These are phyloP conservation scores for Apodemia zela DNA, from an alignment of 2,888 invertebrate species.

Conservation along the genomic window DNA sequence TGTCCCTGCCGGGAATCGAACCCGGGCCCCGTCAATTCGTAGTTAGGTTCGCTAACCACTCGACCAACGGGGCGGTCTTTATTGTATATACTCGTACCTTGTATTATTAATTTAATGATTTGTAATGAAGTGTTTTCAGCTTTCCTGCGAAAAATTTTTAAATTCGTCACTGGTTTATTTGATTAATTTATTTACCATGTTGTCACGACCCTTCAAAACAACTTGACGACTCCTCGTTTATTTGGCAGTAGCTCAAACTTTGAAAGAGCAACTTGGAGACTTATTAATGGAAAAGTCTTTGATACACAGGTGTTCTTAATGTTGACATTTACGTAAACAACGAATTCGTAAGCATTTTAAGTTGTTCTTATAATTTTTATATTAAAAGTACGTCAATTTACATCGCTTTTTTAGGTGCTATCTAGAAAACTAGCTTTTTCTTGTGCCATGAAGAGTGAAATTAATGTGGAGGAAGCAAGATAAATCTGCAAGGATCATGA, in stretches of 20 bases:
- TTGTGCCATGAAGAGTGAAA: too few relatives aligned
- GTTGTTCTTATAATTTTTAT: not conserved
- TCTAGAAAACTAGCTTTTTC: too few relatives aligned
- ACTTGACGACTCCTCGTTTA: slow-evolving; percentile 23
- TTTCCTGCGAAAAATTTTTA: not conserved
- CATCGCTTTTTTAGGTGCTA: not conserved
- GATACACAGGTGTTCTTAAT: slow-evolving; percentile 5
- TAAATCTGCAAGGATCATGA: too few relatives aligned
- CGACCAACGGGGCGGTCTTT: too few relatives aligned
- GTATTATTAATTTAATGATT: too few relatives aligned
- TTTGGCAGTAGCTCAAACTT: slow-evolving; percentile 16
- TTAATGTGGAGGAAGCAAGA: too few relatives aligned
- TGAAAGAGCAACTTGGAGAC: slow-evolving; percentile 9
- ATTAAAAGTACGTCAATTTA: not conserved
- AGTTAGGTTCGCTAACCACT: too few relatives aligned
- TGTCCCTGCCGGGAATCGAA: too few relatives aligned
- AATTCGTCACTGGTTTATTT: slow-evolving; percentile 20
- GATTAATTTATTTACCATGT: slow-evolving; percentile 25
- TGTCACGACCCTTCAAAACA: slow-evolving; percentile 23
- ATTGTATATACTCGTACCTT: too few relatives aligned
- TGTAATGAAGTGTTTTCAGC: not conserved
- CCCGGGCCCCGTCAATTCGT: too few relatives aligned
- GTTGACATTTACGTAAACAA: slow-evolving; percentile 6
- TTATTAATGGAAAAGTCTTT: slow-evolving; percentile 12
- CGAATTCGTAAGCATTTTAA: slow-evolving; percentile 8